Evolutionary conservation across 64 coral and sea anemone genomes (phyloP).

Genomic region (Dendronephthya gigantea): DNA sequence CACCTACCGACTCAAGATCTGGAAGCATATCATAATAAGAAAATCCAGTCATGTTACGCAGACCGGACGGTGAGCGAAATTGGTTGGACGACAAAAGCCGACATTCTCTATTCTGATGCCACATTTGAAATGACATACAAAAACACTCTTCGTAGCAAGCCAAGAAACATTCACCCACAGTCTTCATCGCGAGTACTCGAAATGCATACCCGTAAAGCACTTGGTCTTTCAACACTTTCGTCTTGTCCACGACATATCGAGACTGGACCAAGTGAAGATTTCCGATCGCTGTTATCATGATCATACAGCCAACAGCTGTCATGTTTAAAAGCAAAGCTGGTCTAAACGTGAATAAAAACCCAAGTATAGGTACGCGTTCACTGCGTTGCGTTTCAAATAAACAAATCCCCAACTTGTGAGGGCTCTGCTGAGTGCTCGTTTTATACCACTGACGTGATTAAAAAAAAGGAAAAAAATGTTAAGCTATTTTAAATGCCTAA

Average conservation of each 20-base stretch:
- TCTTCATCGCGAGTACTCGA: not conserved
- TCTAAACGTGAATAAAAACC: not conserved
- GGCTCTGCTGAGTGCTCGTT: no score
- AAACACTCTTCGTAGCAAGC: not conserved
- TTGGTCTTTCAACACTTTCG: not conserved
- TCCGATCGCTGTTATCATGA: no score
- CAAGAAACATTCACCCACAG: not conserved
- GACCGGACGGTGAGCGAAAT: not conserved
- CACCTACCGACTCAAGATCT: not conserved
- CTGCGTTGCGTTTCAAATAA: no score
- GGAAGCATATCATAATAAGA: not conserved
- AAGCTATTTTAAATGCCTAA: no score
- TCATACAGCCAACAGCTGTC: no score
- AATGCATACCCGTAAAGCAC: not conserved
- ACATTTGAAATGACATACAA: not conserved
- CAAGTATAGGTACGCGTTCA: no score
- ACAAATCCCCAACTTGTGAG: no score
- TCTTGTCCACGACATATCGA: not conserved
- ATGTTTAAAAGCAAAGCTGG: no score
- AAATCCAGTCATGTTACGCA: not conserved
- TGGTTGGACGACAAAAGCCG: not conserved
- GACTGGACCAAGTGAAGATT: not conserved
- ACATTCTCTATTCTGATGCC: not conserved
- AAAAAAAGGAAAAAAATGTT: no score
- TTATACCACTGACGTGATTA: no score